Base-by-base conservation (phyloP, 1,140 invertebrate species). In the Camponotus pennsylvanicus region DNA sequence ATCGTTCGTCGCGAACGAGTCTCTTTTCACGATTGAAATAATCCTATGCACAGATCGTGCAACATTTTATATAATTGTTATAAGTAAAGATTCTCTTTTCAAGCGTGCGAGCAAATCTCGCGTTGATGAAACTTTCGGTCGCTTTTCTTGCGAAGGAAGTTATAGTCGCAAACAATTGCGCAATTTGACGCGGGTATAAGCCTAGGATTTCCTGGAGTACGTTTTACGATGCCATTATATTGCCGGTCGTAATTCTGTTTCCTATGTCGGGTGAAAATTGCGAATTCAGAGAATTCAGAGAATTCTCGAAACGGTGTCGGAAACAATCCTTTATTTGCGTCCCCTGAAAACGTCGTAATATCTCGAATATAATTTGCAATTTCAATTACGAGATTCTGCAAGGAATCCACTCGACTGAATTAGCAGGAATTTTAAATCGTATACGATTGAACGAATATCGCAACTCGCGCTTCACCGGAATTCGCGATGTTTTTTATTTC, bases 241-340 rank as follows among this genome's bases (percentile, higher is more conserved):
- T 76, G 18, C 32, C 40, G n/a, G 45, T 40, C 57, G 59, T 84
- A 63, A 75, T 84, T 84, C 80, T 63, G 59, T 76, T 84, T 76
- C 45, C 80, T 75, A 42, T 83, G 59, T 63, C 70, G 34, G 13
- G n/a, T 57, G 79, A 34, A 32, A 55, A 76, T 61, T 45, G 66
- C 18, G 1, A 52, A 52, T 18, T 6, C 15, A 37, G 13, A 6
- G 1, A 52, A 52, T 18, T 6, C 15, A 37, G 13, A 6, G 11
- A 70, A 80, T 70, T 42, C 9, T 52, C 21, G 27, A 15, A 27
- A 32, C 15, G 9, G 11, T 42, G 32, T n/a, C 40, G 40, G 75
- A 15, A 27, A 15, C 21, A 9, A 66, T 78, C 8, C 9, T 34
- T 45, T 8, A 13, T 69, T 78, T n/a, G 55, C 8, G 7, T 75